Evolutionary conservation across 2,797 vertebrate genomes (phyloP), one percentile per base, ranked within the genome.

Genomic region (Semaprochilodus insignis): DNA sequence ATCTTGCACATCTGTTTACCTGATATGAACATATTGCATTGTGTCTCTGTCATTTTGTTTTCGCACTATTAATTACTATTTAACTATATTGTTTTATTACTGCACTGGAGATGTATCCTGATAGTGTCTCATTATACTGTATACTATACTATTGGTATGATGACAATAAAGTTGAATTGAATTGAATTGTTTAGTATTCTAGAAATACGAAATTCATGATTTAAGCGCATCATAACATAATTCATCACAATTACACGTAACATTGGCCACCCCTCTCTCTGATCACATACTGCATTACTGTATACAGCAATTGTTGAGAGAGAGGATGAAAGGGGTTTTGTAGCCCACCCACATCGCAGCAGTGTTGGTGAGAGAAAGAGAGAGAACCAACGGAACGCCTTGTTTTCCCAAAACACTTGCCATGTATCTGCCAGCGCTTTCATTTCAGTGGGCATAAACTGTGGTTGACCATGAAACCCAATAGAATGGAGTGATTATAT

Each of bases 291-390:
- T 36, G 63, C 8, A 36, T 27, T 16, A 25, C 78, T 67, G n/a
- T 4, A 17, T 27, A 17, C 27, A 13, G 25, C 11, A 36, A 19
- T 36, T 66, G 31, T 11, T 36, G 55, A 73, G 74, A 77, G 60
- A 71, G 70, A 52, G 78, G 44, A 55, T 15, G 82, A 72, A 74
- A 75, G 77, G 60, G 90, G 91, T 91, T 81, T 91, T 89, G 81
- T 19, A 85, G 94, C 91, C 93, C 94, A 95, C 94, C 94, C 94
- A 93, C 86, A 85, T 76, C 44, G 91, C 86, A 36, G 74, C 63
- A 81, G 85, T 59, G n/a, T 8, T 82, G 65, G 81, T 73, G 67
- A 72, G 44, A 44, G 40, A 34, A 13, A 52, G 48, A 21, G 63
- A 10, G 27, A 78, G 44, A 48, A 48, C 44, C 54, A 78, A 89